Evolutionary conservation across 2,888 invertebrate genomes (phyloP), one percentile per base, ranked within the genome.

Genomic region (Mylabris sibirica): DNA sequence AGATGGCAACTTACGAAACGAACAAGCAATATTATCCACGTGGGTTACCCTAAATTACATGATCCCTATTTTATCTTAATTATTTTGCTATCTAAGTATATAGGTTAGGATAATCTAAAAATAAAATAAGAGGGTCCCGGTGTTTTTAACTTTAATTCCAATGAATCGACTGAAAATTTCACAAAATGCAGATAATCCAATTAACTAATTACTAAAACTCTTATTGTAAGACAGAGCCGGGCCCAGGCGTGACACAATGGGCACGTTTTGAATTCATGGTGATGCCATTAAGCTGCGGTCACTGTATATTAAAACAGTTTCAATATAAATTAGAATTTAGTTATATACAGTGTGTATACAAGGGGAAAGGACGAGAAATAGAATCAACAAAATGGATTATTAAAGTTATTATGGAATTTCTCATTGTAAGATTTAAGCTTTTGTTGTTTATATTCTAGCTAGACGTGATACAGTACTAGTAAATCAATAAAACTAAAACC

Each of bases 61-160:
- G 69, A 75, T 74, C 74, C 62, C 72, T 72, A 77, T 75, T 76
- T 75, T 72, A 76, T 77, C 75, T 76, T 75, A 77, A 77, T 77
- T 75, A 75, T 76, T 74, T 67, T 59, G 72, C 75, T 76, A 77
- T 77, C 76, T 14, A n/a, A n/a, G n/a, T n/a, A 24, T 57, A 24
- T 22, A 62, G 38, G 24, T 62, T 41, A 57, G 2, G 12, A 57
- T 57, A 57, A 57, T 3, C 57, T n/a, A 57, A 24, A 24, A 57
- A 57, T 57, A 57, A 57, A 24, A 0, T 4, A 49, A 12, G 24
- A 12, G 3, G 24, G 11, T 22, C 3, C 20, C 12, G 24, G 12
- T 9, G 8, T 24, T 24, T 24, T 24, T 6, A 22, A 9, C 12
- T 11, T 22, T 24, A 57, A 57, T 57, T 24, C 24, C 24, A 57